phyloP scores from a whole-genome alignment of 2,888 invertebrate genomes.

The Tryphoninae sp. region DNA sequence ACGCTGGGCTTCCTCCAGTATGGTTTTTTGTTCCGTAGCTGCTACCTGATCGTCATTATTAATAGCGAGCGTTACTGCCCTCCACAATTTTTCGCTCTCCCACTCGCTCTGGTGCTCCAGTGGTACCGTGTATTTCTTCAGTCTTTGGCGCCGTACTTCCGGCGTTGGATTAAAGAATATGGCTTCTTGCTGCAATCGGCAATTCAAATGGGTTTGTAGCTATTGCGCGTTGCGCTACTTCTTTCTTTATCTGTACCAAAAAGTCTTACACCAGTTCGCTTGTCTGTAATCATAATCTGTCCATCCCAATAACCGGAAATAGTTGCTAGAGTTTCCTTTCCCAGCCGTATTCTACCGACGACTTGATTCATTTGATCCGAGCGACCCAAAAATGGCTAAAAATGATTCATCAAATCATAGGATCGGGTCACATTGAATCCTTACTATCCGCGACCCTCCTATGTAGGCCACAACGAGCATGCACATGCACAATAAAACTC shows the following conservation, averaged over 20 bases:
- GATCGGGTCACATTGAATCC: neutral
- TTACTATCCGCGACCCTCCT: neutral
- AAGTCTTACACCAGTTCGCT: conserved; percentile 86
- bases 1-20: conserved; percentile 93
- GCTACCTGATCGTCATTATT: conserved; percentile 89
- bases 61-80: conserved; percentile 93
- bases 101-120: conserved; percentile 89
- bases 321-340: conserved; percentile 92
- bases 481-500: conserved; percentile 48
- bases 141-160: conserved; percentile 86
- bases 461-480: conserved; percentile 18
- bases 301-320: conserved; percentile 97
- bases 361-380: conserved; percentile 93
- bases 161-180: conserved; percentile 88
- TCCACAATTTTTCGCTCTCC: conserved; percentile 95
- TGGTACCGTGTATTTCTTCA: conserved; percentile 90
- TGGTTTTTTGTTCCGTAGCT: conserved; percentile 95
- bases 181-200: conserved; percentile 84
- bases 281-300: conserved; percentile 91
- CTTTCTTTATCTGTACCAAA: neutral
- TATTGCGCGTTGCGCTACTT: neutral
- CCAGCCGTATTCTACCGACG: conserved; percentile 91
- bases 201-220: neutral
- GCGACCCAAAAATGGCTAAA: conserved; percentile 93
- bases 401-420: conserved; percentile 41